Percentiles rank a stretch among this genome's conserved stretches.
These are phyloP conservation scores for Delichon dasypus DNA, from an alignment of 2,797 vertebrate genomes.

Conservation along the genomic window DNA sequence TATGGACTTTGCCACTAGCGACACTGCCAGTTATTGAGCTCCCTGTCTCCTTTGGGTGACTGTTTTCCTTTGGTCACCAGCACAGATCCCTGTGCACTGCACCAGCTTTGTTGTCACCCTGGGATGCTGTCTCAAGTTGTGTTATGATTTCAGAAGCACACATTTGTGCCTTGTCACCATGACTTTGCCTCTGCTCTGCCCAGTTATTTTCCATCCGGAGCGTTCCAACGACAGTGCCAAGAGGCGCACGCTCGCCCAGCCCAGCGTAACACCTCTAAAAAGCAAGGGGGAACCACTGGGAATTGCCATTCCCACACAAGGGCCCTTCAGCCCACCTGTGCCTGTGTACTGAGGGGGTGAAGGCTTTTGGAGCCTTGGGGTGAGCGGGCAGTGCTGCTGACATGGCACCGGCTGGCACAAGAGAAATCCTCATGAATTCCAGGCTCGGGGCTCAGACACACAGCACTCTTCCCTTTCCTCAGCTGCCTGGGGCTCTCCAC, in stretches of 20 bases:
- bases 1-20: accelerated
- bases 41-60: background rate
- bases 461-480: background rate
- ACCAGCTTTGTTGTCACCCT: background rate
- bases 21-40: background rate
- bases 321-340: background rate
- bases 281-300: background rate
- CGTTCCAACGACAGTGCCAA: background rate
- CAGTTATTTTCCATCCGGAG: background rate
- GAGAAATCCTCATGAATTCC: background rate
- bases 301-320: background rate
- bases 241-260: background rate
- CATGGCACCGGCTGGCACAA: accelerated
- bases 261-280: background rate
- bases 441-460: background rate
- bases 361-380: background rate
- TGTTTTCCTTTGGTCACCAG: background rate
- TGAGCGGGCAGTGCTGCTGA: accelerated
- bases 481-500: background rate
- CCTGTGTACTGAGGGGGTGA: accelerated
- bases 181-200: background rate
- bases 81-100: background rate
- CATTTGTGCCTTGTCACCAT: background rate
- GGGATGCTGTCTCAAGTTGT: background rate
- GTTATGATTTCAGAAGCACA: background rate